Evolutionary conservation across 2,113 vertebrate genomes (phyloP), one percentile per base, ranked within the genome.

Genomic region (Myrmecobius fasciatus): DNA sequence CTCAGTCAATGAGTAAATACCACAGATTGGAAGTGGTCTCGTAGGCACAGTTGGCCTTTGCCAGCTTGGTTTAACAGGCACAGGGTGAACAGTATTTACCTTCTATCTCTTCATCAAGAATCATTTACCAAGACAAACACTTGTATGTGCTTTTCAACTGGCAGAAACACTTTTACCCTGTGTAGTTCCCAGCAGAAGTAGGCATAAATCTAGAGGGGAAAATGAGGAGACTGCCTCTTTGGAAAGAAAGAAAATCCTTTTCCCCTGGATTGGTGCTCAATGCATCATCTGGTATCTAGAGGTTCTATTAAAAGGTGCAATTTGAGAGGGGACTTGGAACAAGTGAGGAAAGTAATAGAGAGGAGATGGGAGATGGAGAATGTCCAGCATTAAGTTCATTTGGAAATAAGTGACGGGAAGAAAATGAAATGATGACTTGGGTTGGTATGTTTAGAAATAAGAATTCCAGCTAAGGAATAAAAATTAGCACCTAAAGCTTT

Each of bases 1-100:
- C 91, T 97, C 54, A 94, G 90, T 94, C 92, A 92, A 53, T 90
- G 90, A 91, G 53, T 97, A 97, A 98, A 98, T 96, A 89, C 89
- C 91, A 90, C 90, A 94, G 89, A n/a, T 89, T 92, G 89, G 89
- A 97, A 93, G 88, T 94, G 88, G 92, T 95, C 97, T 97, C 95
- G 47, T 92, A 96, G 94, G 93, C 56, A 94, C 93, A 91, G 3
- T 36, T 93, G 95, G 94, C 95, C 92, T 97, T 96, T 93, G n/a
- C 89, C 91, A n/a, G 93, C 93, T 94, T 60, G 92, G 91, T 94
- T 89, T 91, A 95, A 83, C 91, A 95, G 91, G 60, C 91, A 91
- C 51, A 31, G n/a, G 91, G 46, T 92, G 93, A 96, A 48, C 67
- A 91, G 60, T 91, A 36, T 67, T 95, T 5, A 46, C n/a, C 54